Percentiles rank a stretch among this genome's conserved stretches.
Evolutionary conservation across 2,888 invertebrate genomes (phyloP).

Genomic region (Amblyjoppa fuscipennis): DNA sequence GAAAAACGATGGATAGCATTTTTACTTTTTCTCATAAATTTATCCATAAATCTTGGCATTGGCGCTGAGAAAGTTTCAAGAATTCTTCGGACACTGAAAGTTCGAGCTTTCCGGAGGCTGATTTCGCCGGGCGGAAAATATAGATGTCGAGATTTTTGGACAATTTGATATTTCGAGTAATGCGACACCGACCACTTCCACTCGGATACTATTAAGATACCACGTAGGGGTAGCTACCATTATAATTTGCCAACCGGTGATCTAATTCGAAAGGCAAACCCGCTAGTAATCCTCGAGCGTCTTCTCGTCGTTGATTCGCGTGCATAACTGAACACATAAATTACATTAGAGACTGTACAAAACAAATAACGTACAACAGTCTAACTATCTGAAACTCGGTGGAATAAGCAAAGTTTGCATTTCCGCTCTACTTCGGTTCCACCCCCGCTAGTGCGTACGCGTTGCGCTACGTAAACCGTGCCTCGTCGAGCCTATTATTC

Average conservation of each 20-base stretch:
- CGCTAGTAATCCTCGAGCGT: background rate
- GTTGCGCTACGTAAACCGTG: background rate
- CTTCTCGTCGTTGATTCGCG: background rate
- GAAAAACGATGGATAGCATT: slow-evolving; percentile 29
- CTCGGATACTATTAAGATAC: no score
- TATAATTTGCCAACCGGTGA: background rate
- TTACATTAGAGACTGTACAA: slow-evolving; percentile 14
- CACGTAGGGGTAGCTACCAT: background rate
- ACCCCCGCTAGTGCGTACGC: background rate
- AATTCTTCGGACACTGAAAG: slow-evolving; percentile 19
- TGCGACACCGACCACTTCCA: no score
- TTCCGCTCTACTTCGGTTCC: slow-evolving; percentile 14
- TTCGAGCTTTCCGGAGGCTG: background rate
- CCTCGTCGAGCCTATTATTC: slow-evolving; percentile 2
- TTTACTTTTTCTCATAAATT: background rate
- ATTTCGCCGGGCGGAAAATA: background rate
- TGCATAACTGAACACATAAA: background rate
- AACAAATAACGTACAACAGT: slow-evolving; percentile 9
- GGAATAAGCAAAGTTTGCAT: slow-evolving; percentile 44
- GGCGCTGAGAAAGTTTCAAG: background rate
- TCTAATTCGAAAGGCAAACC: background rate
- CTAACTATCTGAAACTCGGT: background rate
- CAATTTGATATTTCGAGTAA: no score
- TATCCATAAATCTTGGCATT: background rate
- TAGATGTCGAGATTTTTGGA: no score